A percentile compares a stretch with the other conserved stretches of the same genome.
These are phyloP conservation scores for Furnarius figulus DNA, from an alignment of 2,113 vertebrate species.

Conservation along the genomic window DNA sequence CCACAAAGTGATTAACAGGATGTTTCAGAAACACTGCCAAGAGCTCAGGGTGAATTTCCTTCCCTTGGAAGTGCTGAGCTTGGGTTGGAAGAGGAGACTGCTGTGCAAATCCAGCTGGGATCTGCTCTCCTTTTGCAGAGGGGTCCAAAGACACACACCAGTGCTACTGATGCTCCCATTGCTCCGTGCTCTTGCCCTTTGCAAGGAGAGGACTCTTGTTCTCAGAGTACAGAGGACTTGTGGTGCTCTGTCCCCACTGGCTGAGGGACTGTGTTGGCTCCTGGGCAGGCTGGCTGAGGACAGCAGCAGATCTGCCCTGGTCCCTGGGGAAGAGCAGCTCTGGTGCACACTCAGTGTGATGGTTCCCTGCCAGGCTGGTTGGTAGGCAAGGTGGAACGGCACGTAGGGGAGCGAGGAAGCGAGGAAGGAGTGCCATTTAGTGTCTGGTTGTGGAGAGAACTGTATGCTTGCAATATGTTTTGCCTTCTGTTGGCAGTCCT, in stretches of 20 bases:
- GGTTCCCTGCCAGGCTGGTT: background rate
- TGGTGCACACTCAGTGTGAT: rapidly evolving
- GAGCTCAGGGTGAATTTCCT: background rate
- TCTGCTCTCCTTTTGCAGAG: background rate
- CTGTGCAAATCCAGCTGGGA: background rate
- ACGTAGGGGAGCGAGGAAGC: background rate
- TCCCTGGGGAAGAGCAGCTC: background rate
- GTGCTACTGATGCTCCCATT: background rate
- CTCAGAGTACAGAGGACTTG: rapidly evolving
- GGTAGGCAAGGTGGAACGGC: background rate
- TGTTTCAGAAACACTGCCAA: slow-evolving; percentile 5
- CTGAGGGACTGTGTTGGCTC: rapidly evolving
- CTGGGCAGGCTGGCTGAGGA: background rate
- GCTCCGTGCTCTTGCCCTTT: background rate
- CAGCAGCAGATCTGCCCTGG: background rate
- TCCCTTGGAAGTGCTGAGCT: background rate
- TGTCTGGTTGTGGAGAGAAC: slow-evolving; percentile 18
- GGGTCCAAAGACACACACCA: background rate
- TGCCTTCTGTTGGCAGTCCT: slow-evolving; percentile 49
- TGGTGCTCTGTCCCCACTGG: background rate
- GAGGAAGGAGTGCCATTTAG: slow-evolving; percentile 45
- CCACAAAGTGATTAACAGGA: background rate
- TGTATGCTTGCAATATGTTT: slow-evolving; percentile 59
- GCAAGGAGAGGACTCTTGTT: background rate
- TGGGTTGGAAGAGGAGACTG: background rate